Evolutionary conservation across 2,797 vertebrate species (phyloP).

Genomic region (Telmatherina bonti): DNA sequence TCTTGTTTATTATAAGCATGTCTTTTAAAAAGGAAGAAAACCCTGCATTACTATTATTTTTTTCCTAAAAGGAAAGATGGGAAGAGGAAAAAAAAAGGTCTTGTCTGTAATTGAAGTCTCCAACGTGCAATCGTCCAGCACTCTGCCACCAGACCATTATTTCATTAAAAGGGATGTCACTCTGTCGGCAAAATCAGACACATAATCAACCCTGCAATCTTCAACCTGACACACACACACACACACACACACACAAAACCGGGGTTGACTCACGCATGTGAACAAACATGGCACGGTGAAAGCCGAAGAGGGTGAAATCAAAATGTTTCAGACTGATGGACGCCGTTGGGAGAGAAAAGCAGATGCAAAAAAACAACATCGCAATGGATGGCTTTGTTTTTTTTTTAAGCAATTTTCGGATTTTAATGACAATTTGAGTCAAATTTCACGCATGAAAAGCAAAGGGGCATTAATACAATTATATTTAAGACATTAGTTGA

Average conservation of each 20-base stretch:
- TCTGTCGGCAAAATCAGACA: slow-evolving; percentile 76
- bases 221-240: slow-evolving; percentile 33
- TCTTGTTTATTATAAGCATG: slow-evolving; percentile 63
- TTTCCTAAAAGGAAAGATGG: slow-evolving; percentile 51
- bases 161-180: slow-evolving; percentile 83
- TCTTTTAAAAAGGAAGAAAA: slow-evolving; percentile 66
- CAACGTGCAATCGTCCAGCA: slow-evolving; percentile 75
- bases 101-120: slow-evolving; percentile 82
- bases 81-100: slow-evolving; percentile 49
- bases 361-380: slow-evolving; percentile 6
- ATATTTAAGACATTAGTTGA: slow-evolving; percentile 1
- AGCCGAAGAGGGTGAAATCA: slow-evolving; percentile 46
- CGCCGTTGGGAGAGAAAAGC: slow-evolving; percentile 46
- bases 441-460: slow-evolving; percentile 8
- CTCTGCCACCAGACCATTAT: slow-evolving; percentile 79
- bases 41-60: slow-evolving; percentile 27
- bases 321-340: slow-evolving; percentile 47
- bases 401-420: slow-evolving; percentile 25
- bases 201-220: slow-evolving; percentile 72
- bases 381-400: slow-evolving; percentile 7
- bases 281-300: slow-evolving; percentile 38
- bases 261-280: slow-evolving; percentile 27
- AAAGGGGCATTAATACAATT: slow-evolving; percentile 5
- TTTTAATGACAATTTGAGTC: slow-evolving; percentile 15
- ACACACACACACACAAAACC: slow-evolving; percentile 18